Evolutionary conservation across 2,888 invertebrate species (phyloP).

Genomic region (Neria commutata): DNA sequence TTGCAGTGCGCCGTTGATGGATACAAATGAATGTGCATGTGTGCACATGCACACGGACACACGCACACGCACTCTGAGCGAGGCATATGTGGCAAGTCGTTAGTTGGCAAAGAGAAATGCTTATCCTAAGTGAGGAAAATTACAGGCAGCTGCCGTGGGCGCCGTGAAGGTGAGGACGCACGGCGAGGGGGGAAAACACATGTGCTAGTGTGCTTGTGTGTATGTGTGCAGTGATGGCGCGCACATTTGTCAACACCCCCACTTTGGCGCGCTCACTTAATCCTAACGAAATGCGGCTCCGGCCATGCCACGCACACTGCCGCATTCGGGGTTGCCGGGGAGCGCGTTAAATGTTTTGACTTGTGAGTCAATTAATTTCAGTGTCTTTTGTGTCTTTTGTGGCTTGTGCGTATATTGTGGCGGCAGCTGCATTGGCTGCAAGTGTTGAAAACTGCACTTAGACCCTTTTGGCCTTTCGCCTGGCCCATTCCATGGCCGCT

Average conservation of each 20-base stretch:
- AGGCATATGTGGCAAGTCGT: no score
- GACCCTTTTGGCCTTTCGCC: conserved; percentile 20
- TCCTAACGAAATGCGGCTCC: not conserved
- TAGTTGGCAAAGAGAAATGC: not conserved
- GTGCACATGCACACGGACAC: not conserved
- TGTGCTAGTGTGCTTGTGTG: not conserved
- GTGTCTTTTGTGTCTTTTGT: conserved; percentile 8
- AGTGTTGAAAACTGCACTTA: conserved; percentile 56
- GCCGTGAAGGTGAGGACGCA: not conserved
- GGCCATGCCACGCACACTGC: not conserved
- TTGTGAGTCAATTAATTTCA: conserved; percentile 43
- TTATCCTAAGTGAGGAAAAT: not conserved
- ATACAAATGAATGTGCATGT: conserved; percentile 37
- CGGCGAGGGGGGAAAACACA: not conserved
- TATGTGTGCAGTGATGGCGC: conserved; percentile 31
- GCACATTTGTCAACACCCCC: conserved; percentile 53
- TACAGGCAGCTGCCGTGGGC: conserved; percentile 8
- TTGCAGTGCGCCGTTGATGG: conserved; percentile 50
- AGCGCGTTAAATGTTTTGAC: conserved; percentile 44
- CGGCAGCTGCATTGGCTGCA: conserved; percentile 30
- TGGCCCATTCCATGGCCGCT: no score
- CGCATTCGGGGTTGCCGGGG: not conserved
- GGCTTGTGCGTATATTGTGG: no score
- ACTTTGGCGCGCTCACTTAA: conserved; percentile 37
- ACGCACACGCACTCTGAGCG: not conserved